Percentiles rank a stretch among this genome's conserved stretches.
phyloP scores from a whole-genome alignment of 2,113 vertebrate genomes.

The Eublepharis macularius region DNA sequence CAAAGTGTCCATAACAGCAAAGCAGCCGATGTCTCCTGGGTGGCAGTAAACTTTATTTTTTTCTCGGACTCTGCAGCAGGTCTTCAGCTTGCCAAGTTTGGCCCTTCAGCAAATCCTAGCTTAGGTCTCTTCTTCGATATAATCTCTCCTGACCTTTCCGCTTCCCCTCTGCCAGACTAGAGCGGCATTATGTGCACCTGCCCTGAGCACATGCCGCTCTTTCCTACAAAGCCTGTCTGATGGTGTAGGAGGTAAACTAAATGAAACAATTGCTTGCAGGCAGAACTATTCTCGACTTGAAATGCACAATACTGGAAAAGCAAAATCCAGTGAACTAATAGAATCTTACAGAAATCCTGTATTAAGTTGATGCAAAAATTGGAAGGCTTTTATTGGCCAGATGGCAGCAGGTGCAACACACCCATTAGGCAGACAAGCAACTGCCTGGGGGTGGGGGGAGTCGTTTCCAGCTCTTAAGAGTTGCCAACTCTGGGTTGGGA shows the following conservation, averaged over 20 bases:
- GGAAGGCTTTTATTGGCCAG: background rate
- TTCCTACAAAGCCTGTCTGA: slow-evolving; percentile 2
- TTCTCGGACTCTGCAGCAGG: background rate
- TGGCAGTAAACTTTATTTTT: background rate
- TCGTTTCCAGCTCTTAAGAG: no score
- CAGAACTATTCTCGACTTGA: background rate
- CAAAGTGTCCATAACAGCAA: background rate
- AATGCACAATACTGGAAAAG: background rate
- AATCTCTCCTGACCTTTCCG: slow-evolving; percentile 25
- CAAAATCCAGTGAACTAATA: background rate
- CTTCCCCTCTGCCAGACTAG: slow-evolving; percentile 7
- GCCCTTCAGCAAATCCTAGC: slow-evolving; percentile 14
- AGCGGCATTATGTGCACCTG: slow-evolving; percentile 10
- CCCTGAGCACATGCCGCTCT: background rate
- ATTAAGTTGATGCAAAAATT: background rate
- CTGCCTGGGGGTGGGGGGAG: no score
- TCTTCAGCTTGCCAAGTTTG: slow-evolving; percentile 13
- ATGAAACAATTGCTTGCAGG: slow-evolving; percentile 8
- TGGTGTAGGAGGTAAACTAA: slow-evolving; percentile 6
- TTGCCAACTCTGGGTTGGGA: no score
- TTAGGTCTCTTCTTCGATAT: slow-evolving; percentile 4
- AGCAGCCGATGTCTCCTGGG: background rate
- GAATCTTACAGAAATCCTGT: background rate
- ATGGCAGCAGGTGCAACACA: no score
- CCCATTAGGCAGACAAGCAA: no score